phyloP scores from a whole-genome alignment of 2,888 invertebrate genomes.

The Aleiodes leptofemur region DNA sequence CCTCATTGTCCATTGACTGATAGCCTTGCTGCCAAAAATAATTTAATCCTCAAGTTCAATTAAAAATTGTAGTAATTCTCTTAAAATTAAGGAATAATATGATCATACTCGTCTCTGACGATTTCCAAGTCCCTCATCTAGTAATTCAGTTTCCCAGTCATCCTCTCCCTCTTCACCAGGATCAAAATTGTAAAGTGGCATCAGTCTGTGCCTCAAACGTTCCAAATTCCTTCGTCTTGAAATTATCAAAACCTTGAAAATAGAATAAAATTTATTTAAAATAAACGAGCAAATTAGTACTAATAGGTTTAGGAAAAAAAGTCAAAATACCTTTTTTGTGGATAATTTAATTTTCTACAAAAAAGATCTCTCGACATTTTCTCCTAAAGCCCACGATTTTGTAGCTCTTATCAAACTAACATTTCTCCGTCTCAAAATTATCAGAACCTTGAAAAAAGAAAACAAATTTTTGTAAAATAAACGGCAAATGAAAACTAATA shows the following conservation, averaged over 20 bases:
- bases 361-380: too few species aligned
- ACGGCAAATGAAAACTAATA: too few species aligned
- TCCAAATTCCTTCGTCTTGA: conserved; percentile 78
- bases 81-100: conserved; percentile 57
- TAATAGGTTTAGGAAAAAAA: too few species aligned
- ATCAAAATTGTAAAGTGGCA: conserved; percentile 83
- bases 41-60: conserved; percentile 55
- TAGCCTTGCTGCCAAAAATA: conserved; percentile 71
- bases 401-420: too few species aligned
- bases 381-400: too few species aligned
- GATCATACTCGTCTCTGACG: conserved; percentile 69
- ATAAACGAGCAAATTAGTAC: too few species aligned
- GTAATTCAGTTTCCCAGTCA: conserved; percentile 82
- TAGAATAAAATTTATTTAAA: too few species aligned
- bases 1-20: conserved; percentile 71
- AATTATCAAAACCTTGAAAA: conserved; percentile 76
- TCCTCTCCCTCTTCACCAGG: conserved; percentile 81
- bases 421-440: too few species aligned
- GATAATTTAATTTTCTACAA: too few species aligned
- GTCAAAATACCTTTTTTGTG: too few species aligned
- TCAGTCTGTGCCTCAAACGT: conserved; percentile 79
- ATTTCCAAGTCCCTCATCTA: conserved; percentile 73
- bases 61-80: conserved; percentile 57
- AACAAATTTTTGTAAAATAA: too few species aligned
- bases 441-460: too few species aligned